A percentile compares a stretch with the other conserved stretches of the same genome.
These are phyloP conservation scores for Probosciger aterrimus DNA, from an alignment of 2,113 vertebrate genomes.

Conservation along the genomic window DNA sequence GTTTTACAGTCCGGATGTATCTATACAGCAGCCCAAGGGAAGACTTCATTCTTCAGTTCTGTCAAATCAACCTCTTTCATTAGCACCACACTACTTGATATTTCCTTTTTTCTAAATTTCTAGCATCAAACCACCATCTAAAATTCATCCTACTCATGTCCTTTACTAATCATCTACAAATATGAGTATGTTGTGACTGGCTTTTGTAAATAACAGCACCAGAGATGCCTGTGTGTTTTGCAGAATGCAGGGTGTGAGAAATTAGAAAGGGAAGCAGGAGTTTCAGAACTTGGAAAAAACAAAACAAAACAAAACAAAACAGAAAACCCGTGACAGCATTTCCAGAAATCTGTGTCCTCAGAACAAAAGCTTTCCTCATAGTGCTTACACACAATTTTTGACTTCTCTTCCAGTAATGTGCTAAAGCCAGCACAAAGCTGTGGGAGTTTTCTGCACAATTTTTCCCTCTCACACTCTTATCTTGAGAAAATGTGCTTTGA, in stretches of 20 bases:
- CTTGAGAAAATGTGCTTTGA: constrained; percentile 13
- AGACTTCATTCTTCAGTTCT: not conserved
- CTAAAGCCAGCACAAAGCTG: constrained; percentile 4
- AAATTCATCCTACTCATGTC: not conserved
- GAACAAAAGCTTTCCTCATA: not conserved
- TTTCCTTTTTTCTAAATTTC: not conserved
- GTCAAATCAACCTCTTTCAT: not conserved
- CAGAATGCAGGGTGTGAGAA: not conserved
- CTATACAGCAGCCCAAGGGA: not conserved
- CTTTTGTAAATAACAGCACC: not conserved
- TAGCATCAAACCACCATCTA: not conserved
- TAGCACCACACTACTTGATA: not conserved
- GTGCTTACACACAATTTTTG: not conserved
- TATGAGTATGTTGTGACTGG: not conserved
- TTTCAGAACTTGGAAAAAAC: not conserved
- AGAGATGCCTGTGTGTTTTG: not conserved
- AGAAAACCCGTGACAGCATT: not conserved
- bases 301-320: not conserved
- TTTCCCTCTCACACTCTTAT: not conserved
- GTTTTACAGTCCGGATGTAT: not conserved
- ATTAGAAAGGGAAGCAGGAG: not conserved
- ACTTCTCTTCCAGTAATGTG: not conserved
- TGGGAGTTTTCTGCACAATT: not conserved
- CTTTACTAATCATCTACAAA: not conserved
- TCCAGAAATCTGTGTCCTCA: not conserved